Percentiles rank a stretch among this genome's conserved stretches.
phyloP scores from a whole-genome alignment of 1,140 invertebrate species.

The Lerema accius region DNA sequence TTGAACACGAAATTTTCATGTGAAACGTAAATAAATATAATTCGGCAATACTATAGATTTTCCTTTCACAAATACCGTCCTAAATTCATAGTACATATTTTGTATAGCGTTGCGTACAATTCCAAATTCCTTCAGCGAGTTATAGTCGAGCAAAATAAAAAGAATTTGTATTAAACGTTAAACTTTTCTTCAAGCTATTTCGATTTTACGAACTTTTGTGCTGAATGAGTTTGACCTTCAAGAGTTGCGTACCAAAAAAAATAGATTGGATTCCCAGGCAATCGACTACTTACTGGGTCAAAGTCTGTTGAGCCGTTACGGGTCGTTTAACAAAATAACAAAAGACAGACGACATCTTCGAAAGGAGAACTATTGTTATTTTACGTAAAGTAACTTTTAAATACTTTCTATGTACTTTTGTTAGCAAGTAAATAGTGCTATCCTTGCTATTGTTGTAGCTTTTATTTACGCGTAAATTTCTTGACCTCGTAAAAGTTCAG shows the following conservation, averaged over 20 bases:
- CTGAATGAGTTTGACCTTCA: constrained; percentile 13
- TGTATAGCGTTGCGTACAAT: constrained; percentile 7
- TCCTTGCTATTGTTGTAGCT: background rate
- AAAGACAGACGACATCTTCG: background rate
- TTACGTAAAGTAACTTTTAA: background rate
- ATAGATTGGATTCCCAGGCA: constrained; percentile 1
- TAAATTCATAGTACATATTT: no score
- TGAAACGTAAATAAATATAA: no score
- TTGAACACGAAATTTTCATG: no score
- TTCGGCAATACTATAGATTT: no score
- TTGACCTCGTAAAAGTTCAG: background rate
- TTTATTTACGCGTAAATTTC: background rate
- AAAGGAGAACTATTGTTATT: background rate
- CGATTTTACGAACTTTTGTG: constrained; percentile 5
- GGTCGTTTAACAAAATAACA: background rate
- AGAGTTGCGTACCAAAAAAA: constrained; percentile 13
- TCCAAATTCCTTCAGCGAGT: background rate
- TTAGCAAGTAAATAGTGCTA: background rate
- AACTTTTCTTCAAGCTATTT: constrained; percentile 24
- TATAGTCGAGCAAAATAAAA: constrained; percentile 8
- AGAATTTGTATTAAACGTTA: constrained; percentile 17
- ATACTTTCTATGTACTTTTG: background rate
- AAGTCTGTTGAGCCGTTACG: constrained; percentile 2
- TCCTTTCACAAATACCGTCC: no score
- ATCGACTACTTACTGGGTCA: constrained; percentile 9